Percentiles rank a stretch among this genome's conserved stretches.
These are phyloP conservation scores for Arothron firmamentum DNA, from an alignment of 2,113 vertebrate species.

Conservation along the genomic window DNA sequence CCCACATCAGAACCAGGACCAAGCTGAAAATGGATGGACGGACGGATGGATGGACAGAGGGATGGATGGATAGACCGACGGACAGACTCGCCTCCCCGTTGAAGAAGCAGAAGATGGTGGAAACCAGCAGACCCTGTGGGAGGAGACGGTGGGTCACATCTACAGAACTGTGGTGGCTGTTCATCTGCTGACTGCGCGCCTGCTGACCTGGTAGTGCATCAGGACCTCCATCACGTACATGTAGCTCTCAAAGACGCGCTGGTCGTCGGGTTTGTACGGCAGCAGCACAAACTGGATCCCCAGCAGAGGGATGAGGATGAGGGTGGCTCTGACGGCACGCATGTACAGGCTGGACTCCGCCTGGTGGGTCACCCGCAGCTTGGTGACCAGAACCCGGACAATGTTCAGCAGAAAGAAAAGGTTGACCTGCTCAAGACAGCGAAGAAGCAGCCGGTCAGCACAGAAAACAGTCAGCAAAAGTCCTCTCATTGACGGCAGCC, in stretches of 20 bases:
- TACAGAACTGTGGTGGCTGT: not conserved
- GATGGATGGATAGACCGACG: not conserved
- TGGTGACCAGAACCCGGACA: slow-evolving; percentile 94
- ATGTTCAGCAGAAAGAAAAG: slow-evolving; percentile 97
- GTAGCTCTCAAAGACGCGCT: slow-evolving; percentile 80
- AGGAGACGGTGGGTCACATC: not conserved
- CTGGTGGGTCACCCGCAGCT: slow-evolving; percentile 94
- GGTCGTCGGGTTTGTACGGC: slow-evolving; percentile 85
- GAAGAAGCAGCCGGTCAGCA: not conserved
- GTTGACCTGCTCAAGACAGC: slow-evolving; percentile 83
- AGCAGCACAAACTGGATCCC: slow-evolving; percentile 92
- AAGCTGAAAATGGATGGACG: too few relatives aligned
- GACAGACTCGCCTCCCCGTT: slow-evolving; percentile 61
- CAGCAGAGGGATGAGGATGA: slow-evolving; percentile 92
- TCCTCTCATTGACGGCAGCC: too few relatives aligned
- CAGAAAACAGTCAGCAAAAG: too few relatives aligned
- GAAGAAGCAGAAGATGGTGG: slow-evolving; percentile 75
- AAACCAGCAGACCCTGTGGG: slow-evolving; percentile 66
- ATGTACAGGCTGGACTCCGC: slow-evolving; percentile 96
- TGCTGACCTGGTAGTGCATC: slow-evolving; percentile 90
- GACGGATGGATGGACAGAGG: not conserved
- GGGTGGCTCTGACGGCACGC: slow-evolving; percentile 92
- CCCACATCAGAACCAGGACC: not conserved
- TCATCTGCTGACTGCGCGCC: too few relatives aligned
- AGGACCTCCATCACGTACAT: slow-evolving; percentile 90